Evolutionary conservation across 2,888 invertebrate species (phyloP).

Genomic region (Thereva nobilitata): DNA sequence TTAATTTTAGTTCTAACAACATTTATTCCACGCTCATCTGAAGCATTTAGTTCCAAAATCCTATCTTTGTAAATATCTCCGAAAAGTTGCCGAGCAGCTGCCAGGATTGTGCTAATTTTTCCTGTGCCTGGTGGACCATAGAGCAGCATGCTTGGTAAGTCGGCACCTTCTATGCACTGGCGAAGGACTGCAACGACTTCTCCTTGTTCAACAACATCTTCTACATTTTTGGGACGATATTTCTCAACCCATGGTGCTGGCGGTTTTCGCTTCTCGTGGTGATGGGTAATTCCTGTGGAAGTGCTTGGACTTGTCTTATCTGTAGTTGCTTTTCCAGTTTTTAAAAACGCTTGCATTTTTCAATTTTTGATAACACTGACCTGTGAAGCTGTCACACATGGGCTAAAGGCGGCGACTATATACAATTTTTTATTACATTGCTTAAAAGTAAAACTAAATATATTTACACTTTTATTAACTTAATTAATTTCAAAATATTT

Average conservation of each 20-base stretch:
- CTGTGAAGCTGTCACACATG: background rate
- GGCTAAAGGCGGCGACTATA: no score
- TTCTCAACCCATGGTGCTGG: constrained; percentile 56
- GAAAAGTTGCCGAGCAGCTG: constrained; percentile 90
- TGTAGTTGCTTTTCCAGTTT: constrained; percentile 69
- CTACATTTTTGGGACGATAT: constrained; percentile 85
- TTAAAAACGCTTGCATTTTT: constrained; percentile 80
- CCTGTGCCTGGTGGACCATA: constrained; percentile 98
- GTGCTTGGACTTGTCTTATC: constrained; percentile 51
- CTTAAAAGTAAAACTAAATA: no score
- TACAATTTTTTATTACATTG: no score
- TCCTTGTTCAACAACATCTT: constrained; percentile 94
- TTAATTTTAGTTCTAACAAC: constrained; percentile 97
- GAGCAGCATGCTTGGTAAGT: constrained; percentile 93
- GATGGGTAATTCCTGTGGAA: constrained; percentile 43
- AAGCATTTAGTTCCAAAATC: constrained; percentile 95
- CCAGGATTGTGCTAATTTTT: constrained; percentile 89
- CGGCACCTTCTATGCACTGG: constrained; percentile 86
- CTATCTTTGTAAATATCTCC: constrained; percentile 83
- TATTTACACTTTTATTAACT: no score
- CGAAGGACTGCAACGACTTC: constrained; percentile 93
- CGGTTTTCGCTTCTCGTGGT: constrained; percentile 49
- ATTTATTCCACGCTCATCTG: constrained; percentile 97
- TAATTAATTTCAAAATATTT: no score
- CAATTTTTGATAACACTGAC: background rate